Conservation (phyloP, 2,113 vertebrate species). For the Puntigrus tetrazona region DNA sequence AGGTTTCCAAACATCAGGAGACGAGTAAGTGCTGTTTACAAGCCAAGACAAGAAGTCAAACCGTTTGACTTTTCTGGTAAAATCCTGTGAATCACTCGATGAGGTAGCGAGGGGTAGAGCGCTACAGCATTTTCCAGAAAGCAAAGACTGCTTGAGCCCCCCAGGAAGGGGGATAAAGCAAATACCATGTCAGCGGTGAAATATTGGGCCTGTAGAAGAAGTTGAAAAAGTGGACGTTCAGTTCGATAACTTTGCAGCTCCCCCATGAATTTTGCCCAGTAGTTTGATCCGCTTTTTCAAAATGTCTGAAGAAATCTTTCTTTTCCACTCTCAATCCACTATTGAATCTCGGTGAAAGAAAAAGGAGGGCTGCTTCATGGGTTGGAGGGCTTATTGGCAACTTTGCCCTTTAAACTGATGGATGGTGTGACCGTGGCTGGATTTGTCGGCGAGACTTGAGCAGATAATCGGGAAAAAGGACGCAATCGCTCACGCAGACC, state of each 20-base stretch:
- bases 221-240: neutral
- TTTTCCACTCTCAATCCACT: conserved; percentile 40
- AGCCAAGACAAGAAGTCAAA: conserved; percentile 31
- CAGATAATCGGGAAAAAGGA: conserved; percentile 48
- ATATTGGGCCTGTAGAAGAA: conserved; percentile 6
- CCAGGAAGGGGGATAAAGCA: conserved; percentile 13
- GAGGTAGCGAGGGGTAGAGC: neutral
- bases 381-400: conserved; percentile 46
- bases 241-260: conserved; percentile 4
- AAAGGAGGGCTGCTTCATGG: conserved; percentile 3
- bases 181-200: neutral
- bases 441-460: conserved; percentile 32
- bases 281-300: conserved; percentile 31
- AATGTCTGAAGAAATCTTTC: conserved; percentile 35
- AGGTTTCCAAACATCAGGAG: conserved; percentile 9
- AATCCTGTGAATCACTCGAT: neutral
- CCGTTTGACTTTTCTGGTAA: neutral
- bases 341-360: conserved; percentile 30
- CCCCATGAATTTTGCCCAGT: conserved; percentile 6
- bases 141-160: neutral
- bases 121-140: neutral
- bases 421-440: conserved; percentile 36
- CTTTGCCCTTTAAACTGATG: conserved; percentile 56
- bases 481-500: conserved; percentile 39
- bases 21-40: neutral